Evolutionary conservation across 2,113 vertebrate genomes (phyloP), one percentile per base, ranked within the genome.

Genomic region (Leiothrix lutea): DNA sequence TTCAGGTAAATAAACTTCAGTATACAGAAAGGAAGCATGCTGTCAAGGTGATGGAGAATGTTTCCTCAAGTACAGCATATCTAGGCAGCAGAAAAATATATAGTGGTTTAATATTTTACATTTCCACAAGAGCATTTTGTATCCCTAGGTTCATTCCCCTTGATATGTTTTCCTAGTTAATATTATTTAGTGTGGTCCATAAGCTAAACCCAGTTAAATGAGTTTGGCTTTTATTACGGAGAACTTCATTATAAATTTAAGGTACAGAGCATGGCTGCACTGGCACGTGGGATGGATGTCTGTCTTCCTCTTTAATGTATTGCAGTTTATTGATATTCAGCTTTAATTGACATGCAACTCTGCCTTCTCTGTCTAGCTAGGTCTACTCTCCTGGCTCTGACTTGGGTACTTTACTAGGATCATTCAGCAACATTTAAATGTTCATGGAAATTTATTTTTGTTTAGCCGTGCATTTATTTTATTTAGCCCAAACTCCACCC

Each of bases 1-100:
- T 98, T 98, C 97, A 98, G 94, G 70, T 86, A 98, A 98, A 97
- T 98, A 98, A 98, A 97, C 97, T 97, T 97, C 94, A 96, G 86
- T 80, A 90, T 95, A 95, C 67, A 90, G 97, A 94, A 96, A 97
- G 87, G 95, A 96, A 96, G 81, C 82, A 44, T 35, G 70, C 97
- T 97, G 97, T 98, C 97, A 98, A 97, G 95, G 96, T 98, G 96
- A 97, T 95, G 82, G 96, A 97, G 91, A 94, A 94, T 93, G 87
- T 85, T 96, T 96, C 94, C 93, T 85, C 56, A 96, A 96, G 91
- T 92, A 94, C 60, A 90, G 69, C 70, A 95, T 80, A 95, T 86
- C 87, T 84, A 94, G 83, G 86, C 62, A 94, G 91, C 28, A 91
- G 79, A 91, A 96, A 97, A 97, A 96, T 93, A 89, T 90, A 86